phyloP scores from a whole-genome alignment of 2,888 invertebrate species.

The Argyresthia goedartella region DNA sequence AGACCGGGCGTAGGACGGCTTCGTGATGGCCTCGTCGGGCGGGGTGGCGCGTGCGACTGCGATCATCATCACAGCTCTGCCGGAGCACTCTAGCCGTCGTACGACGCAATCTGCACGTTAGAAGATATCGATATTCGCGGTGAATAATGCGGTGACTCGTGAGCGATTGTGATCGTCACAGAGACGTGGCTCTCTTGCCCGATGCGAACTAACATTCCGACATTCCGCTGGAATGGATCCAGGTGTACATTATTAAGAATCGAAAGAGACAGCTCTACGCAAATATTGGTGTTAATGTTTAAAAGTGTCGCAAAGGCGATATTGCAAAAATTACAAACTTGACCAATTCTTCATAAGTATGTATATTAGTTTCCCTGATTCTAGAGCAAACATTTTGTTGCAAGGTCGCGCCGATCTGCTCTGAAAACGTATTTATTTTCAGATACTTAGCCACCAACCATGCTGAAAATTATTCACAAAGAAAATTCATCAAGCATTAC shows the following conservation, averaged over 20 bases:
- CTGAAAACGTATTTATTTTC: too few relatives aligned
- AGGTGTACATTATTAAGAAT: slow-evolving; percentile 43
- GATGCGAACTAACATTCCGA: slow-evolving; percentile 30
- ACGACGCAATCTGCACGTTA: slow-evolving; percentile 56
- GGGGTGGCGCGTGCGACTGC: slow-evolving; percentile 57
- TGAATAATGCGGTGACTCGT: slow-evolving; percentile 43
- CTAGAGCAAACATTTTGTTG: too few relatives aligned
- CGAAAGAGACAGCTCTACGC: slow-evolving; percentile 14
- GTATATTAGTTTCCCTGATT: too few relatives aligned
- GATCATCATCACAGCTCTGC: slow-evolving; percentile 47
- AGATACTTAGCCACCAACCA: too few relatives aligned
- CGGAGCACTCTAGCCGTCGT: slow-evolving; percentile 46
- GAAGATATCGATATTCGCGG: slow-evolving; percentile 63
- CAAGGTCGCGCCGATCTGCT: too few relatives aligned
- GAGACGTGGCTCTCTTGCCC: slow-evolving; percentile 6
- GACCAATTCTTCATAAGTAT: neutral
- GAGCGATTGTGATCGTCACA: slow-evolving; percentile 33
- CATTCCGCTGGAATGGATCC: slow-evolving; percentile 55
- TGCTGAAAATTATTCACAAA: too few relatives aligned
- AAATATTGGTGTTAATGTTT: neutral
- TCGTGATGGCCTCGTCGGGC: slow-evolving; percentile 55
- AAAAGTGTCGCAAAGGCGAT: neutral
- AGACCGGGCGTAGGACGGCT: slow-evolving; percentile 58
- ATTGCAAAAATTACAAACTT: neutral
- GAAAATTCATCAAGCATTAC: too few relatives aligned